phyloP scores from a whole-genome alignment of 2,797 vertebrate species.

The Serranus cabrilla region DNA sequence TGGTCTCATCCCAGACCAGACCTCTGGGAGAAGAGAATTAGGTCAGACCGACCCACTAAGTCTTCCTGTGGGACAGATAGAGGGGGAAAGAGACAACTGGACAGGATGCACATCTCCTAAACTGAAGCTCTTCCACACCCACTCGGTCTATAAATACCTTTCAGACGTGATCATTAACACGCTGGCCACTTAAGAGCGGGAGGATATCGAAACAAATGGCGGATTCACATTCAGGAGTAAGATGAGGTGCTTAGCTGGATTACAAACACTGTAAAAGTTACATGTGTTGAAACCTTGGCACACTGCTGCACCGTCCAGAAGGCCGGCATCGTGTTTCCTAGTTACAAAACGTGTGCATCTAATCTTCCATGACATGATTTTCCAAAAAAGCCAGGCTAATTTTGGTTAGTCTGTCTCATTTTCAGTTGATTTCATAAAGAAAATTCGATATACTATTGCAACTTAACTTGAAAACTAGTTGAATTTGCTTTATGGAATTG shows the following conservation, averaged over 20 bases:
- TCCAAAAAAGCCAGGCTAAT: too few relatives aligned
- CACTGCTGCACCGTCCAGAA: not conserved
- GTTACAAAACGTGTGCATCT: not conserved
- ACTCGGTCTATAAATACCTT: slow-evolving; percentile 43
- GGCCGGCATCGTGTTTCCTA: not conserved
- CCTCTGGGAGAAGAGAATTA: slow-evolving; percentile 41
- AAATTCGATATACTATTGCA: too few relatives aligned
- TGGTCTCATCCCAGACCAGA: not conserved
- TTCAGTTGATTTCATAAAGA: too few relatives aligned
- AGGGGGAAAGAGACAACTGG: slow-evolving; percentile 32
- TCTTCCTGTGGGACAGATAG: slow-evolving; percentile 40
- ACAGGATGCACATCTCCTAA: slow-evolving; percentile 52
- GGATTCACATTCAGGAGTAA: not conserved
- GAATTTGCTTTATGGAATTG: too few relatives aligned
- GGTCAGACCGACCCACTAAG: slow-evolving; percentile 41
- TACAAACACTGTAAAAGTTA: not conserved
- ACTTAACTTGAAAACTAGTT: too few relatives aligned
- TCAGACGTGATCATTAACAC: slow-evolving; percentile 9
- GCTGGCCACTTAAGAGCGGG: slow-evolving; percentile 1
- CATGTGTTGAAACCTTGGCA: too few relatives aligned
- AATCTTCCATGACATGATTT: not conserved
- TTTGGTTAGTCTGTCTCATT: too few relatives aligned
- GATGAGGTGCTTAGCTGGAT: not conserved
- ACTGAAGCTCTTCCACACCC: slow-evolving; percentile 38
- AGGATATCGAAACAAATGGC: not conserved